Evolutionary conservation across 2,113 vertebrate genomes (phyloP), one percentile per base, ranked within the genome.

Genomic region (Mus pahari): DNA sequence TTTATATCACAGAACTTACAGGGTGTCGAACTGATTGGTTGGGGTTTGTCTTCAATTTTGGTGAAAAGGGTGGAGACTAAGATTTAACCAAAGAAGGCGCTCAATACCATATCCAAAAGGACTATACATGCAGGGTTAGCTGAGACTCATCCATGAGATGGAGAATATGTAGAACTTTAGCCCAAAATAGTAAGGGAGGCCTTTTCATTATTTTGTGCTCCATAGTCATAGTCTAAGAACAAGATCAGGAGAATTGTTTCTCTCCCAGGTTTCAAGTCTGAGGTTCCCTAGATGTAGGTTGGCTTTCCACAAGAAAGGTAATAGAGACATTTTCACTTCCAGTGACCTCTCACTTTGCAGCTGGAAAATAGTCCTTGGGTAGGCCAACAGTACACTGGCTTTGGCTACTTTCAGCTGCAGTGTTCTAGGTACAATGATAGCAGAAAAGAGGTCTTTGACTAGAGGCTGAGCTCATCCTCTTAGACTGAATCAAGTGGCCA

Each of bases 281-380:
- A 68, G 5, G 45, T 36, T 36, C 45, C 9, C 66, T 50, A 19
- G 33, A 53, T 87, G 12, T 33, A 53, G 20, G 3, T 48, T 70
- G 45, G 3, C 45, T 45, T 50, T 70, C 22, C 11, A 19, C 20
- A 31, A 68, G 28, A 48, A 68, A 45, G 6, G 64, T 36, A 28
- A 50, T 31, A 70, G 45, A 68, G 16, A 22, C 14, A 48, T 48
- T 86, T 17, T 48, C 9, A 6, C 10, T 68, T 68, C 31, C 42
- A 22, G 10, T 12, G 17, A 42, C 31, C 11, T 11, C 84, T 50
- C 33, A 50, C 45, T 70, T 50, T 87, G 6, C 42, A 70, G 62
- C 0, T 16, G 14, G 64, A n/a, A 9, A 20, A 39, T n/a, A 53
- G 7, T 28, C 60, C 42, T 1, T 13, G 20, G 19, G 3, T 22